phyloP scores from a whole-genome alignment of 2,797 vertebrate genomes.

The Chromobotia macracanthus region DNA sequence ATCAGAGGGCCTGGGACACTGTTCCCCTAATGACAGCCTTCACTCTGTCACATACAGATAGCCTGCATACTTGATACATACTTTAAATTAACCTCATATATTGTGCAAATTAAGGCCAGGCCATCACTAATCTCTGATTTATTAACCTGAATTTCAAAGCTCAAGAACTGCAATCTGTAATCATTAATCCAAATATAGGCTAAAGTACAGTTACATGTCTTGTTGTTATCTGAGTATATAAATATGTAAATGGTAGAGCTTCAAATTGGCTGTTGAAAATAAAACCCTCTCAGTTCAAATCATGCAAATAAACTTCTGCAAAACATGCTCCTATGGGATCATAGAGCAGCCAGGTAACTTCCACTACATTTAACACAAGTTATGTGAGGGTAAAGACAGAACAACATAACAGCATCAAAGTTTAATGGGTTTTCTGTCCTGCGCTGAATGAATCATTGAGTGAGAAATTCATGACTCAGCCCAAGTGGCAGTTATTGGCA shows the following conservation, averaged over 20 bases:
- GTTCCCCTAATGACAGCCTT: background rate
- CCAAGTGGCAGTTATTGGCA: background rate
- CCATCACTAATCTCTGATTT: background rate
- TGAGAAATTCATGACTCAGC: conserved; percentile 35
- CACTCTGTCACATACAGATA: background rate
- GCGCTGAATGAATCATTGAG: conserved; percentile 37
- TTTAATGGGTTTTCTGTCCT: background rate
- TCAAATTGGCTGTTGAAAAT: conserved; percentile 81
- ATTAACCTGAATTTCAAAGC: conserved; percentile 1
- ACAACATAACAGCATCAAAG: background rate
- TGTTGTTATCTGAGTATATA: background rate
- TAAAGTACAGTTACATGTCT: background rate
- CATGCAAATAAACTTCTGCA: background rate
- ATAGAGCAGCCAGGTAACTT: background rate
- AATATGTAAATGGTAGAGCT: conserved; percentile 22
- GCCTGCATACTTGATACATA: background rate
- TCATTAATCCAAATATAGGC: background rate
- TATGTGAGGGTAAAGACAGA: background rate
- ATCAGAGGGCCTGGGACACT: too few relatives aligned
- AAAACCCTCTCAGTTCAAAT: background rate
- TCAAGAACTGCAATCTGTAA: background rate
- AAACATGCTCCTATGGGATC: background rate
- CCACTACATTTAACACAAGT: background rate
- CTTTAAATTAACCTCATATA: background rate
- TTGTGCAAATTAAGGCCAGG: background rate